Evolutionary conservation across 2,888 invertebrate genomes (phyloP).

Genomic region (Melanchra persicariae): DNA sequence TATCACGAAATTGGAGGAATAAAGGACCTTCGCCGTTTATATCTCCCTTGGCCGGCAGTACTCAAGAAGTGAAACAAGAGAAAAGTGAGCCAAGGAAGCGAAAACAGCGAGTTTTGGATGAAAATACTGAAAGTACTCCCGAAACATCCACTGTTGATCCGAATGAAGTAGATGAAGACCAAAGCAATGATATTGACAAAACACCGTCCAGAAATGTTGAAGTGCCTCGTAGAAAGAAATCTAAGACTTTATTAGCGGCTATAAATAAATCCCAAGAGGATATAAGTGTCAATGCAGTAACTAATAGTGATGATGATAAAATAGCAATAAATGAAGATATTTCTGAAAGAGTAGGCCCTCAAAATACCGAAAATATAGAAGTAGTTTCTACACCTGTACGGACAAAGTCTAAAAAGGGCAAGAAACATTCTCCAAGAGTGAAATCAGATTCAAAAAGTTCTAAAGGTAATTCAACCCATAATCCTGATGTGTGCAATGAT

Average conservation of each 20-base stretch:
- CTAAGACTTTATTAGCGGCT: constrained; percentile 73
- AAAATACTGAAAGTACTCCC: constrained; percentile 51
- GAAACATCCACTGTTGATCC: constrained; percentile 19
- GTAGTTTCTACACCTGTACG: constrained; percentile 62
- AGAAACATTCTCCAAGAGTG: constrained; percentile 45
- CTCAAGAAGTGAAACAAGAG: constrained; percentile 63
- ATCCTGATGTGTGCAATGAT: constrained; percentile 7
- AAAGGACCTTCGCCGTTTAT: constrained; percentile 82
- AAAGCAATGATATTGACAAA: constrained; percentile 51
- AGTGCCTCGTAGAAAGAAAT: constrained; percentile 77
- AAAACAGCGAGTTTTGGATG: constrained; percentile 68
- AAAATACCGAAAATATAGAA: constrained; percentile 19
- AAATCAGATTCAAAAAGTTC: constrained; percentile 29
- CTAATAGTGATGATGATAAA: constrained; percentile 16
- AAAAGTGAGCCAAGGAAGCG: constrained; percentile 74
- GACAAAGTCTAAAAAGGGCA: constrained; percentile 69
- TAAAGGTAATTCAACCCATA: constrained; percentile 27
- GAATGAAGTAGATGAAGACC: constrained; percentile 33
- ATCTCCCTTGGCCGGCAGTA: constrained; percentile 77
- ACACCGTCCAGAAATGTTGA: constrained; percentile 77
- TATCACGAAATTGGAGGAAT: constrained; percentile 87
- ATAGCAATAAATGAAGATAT: constrained; percentile 30
- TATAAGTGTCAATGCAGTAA: constrained; percentile 10
- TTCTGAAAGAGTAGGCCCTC: neutral
- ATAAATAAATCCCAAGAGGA: constrained; percentile 63